Base-by-base conservation (phyloP, 2,113 vertebrate species). In the Bubo scandiacus region DNA sequence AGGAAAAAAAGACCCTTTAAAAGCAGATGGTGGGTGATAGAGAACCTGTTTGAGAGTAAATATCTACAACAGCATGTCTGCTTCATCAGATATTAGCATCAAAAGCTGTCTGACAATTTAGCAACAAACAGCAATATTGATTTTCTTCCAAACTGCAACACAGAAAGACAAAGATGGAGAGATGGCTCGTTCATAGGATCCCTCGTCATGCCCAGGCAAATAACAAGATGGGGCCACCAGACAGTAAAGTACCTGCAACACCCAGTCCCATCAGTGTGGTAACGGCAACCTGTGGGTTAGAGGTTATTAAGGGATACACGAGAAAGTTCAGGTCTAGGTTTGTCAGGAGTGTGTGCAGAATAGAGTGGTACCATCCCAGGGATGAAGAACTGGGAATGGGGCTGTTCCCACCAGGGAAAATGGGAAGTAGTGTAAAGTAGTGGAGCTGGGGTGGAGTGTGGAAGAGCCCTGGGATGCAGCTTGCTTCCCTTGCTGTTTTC, bases 51-150 rank as follows among this genome's bases (percentile, higher is more conserved):
- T 81, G 80, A 93, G 85, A 87, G 91, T 94, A 97, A 96, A 55
- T 94, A 96, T 93, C 96, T 96, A 62, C 88, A 94, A 66, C 89
- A 89, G 89, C 81, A 9, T 86, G 95, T 88, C 95, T 93, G 96
- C 89, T 97, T 96, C 96, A 92, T 97, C 91, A 94, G 91, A 96
- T 97, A 96, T 96, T 97, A 96, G 86, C 91, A 96, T 97, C 95
- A 97, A 94, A 97, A 97, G 81, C 90, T 89, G 75, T 81, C 90
- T 94, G 92, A 96, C 92, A 94, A 92, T 91, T 96, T 94, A 96
- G 92, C 91, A 91, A 94, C 95, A 95, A 96, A 88, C 81, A 93
- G 89, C 88, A 89, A 94, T 92, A 94, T 94, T 93, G 97, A 97
- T 97, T 97, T 96, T 95, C 88, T 94, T 95, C 89, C 81, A 47